These are phyloP conservation scores for Orchestes rusci DNA, from an alignment of 2,888 invertebrate genomes.

Conservation along the genomic window DNA sequence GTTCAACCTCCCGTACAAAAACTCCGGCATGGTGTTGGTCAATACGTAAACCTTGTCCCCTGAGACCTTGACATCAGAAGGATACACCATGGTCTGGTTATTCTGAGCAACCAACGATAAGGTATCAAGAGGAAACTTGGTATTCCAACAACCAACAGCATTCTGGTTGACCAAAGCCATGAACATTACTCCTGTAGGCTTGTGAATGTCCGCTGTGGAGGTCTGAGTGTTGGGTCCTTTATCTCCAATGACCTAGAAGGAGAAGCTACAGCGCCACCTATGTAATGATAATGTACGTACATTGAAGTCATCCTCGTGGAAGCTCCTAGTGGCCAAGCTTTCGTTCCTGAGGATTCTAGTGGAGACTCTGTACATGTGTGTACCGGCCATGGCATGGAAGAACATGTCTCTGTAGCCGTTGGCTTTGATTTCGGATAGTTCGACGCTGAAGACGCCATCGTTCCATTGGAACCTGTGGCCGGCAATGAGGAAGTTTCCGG, in stretches of 20 bases:
- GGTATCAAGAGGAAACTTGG: constrained; percentile 43
- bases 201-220: constrained; percentile 61
- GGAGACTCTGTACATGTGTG: constrained; percentile 62
- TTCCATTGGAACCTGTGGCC: constrained; percentile 70
- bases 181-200: constrained; percentile 55
- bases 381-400: constrained; percentile 73
- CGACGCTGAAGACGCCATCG: constrained; percentile 71
- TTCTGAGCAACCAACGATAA: constrained; percentile 55
- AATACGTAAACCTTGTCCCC: constrained; percentile 59
- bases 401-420: constrained; percentile 57
- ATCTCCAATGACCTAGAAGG: constrained; percentile 51
- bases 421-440: constrained; percentile 47
- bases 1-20: constrained; percentile 56
- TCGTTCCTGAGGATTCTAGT: constrained; percentile 55
- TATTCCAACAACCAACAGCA: constrained; percentile 72
- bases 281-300: constrained; percentile 31
- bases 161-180: constrained; percentile 63
- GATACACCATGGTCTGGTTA: constrained; percentile 58
- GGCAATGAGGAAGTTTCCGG: constrained; percentile 59
- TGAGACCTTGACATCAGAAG: constrained; percentile 59
- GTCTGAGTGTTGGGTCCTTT: constrained; percentile 60
- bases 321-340: constrained; percentile 47
- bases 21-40: constrained; percentile 60
- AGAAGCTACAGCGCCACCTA: too few relatives aligned
- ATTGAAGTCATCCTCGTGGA: constrained; percentile 50